These are phyloP conservation scores for Hypotaenidia philippensis DNA, from an alignment of 2,797 vertebrate species.

Conservation along the genomic window DNA sequence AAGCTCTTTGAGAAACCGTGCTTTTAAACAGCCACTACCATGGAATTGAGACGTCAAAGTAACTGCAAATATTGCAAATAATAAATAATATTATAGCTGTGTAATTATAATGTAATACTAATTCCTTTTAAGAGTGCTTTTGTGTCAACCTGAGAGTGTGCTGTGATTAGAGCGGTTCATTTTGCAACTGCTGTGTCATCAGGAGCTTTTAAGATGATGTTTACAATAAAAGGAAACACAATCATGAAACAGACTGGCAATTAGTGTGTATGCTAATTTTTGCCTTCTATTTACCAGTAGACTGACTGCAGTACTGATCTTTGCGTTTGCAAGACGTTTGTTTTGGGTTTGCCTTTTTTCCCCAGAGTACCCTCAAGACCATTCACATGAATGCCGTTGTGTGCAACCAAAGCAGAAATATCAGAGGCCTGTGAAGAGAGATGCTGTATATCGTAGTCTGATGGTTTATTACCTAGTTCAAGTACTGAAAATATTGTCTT, in stretches of 20 bases:
- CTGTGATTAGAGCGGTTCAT: constrained; percentile 62
- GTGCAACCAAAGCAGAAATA: not conserved
- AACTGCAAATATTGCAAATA: constrained; percentile 15
- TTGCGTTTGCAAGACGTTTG: constrained; percentile 1
- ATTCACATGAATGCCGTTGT: not conserved
- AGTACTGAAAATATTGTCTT: not conserved
- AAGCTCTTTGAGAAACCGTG: not conserved
- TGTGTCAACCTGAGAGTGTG: constrained; percentile 57
- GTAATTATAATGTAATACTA: constrained; percentile 66
- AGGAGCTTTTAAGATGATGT: constrained; percentile 52
- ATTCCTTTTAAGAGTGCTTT: constrained; percentile 61
- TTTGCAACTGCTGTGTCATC: constrained; percentile 68
- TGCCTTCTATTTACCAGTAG: constrained; percentile 9
- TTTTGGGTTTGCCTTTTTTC: not conserved
- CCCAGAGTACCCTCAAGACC: not conserved
- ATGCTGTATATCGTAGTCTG: not conserved
- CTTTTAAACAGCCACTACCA: not conserved
- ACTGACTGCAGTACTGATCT: not conserved
- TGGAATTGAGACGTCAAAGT: not conserved
- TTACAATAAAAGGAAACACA: constrained; percentile 53
- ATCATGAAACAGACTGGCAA: constrained; percentile 26
- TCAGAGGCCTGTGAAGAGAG: not conserved
- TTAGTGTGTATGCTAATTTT: constrained; percentile 45
- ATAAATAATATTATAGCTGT: constrained; percentile 29
- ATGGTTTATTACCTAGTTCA: not conserved